These are phyloP conservation scores for Lepidocyrtinus sp. DNA, from an alignment of 2,888 invertebrate genomes.

Conservation along the genomic window DNA sequence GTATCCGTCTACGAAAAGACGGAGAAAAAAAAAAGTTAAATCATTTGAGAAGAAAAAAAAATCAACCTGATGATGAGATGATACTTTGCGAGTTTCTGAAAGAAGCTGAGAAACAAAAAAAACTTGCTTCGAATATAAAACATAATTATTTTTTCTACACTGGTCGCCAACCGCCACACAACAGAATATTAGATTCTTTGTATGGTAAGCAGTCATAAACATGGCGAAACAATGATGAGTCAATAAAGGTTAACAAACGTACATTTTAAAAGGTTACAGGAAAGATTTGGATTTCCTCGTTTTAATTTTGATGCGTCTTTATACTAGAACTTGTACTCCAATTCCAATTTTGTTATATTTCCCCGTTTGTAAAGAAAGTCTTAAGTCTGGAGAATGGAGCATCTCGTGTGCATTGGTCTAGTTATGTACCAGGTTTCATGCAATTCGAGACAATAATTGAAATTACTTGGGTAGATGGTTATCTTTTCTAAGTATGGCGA, in stretches of 20 bases:
- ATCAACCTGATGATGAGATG: background rate
- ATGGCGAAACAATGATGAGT: background rate
- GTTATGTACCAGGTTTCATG: background rate
- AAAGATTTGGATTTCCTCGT: background rate
- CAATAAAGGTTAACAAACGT: background rate
- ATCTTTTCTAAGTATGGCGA: too few species aligned
- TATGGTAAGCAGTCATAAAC: background rate
- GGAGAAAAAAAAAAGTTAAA: constrained; percentile 9
- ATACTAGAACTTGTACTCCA: too few species aligned
- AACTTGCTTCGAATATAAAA: constrained; percentile 3
- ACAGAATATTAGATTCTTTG: background rate
- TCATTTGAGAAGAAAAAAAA: constrained; percentile 3
- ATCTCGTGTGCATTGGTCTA: background rate
- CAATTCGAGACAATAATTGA: constrained; percentile 22
- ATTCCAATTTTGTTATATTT: too few species aligned
- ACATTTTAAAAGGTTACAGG: background rate
- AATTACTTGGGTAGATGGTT: constrained; percentile 33
- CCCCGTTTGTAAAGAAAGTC: too few species aligned
- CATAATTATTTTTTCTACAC: background rate
- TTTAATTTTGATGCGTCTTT: background rate
- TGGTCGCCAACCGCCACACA: background rate
- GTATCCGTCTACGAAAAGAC: background rate
- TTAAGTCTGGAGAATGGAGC: too few species aligned
- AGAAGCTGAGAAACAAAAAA: background rate
- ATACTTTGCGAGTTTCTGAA: background rate